Evolutionary conservation across 2,888 invertebrate species (phyloP).

Genomic region (Apantesis nais): DNA sequence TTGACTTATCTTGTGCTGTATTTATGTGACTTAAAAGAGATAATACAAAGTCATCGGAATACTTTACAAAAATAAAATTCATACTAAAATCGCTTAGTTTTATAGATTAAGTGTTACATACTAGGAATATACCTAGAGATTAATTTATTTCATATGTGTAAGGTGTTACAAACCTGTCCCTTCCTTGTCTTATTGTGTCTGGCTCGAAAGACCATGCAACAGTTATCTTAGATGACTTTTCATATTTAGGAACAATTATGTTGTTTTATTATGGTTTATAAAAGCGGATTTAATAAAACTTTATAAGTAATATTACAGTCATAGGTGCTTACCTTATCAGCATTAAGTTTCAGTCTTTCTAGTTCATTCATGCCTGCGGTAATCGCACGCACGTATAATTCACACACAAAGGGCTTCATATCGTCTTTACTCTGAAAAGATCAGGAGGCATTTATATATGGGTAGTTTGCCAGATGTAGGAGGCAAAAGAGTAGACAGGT

Average conservation of each 20-base stretch:
- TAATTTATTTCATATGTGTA: background rate
- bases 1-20: background rate
- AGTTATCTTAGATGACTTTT: background rate
- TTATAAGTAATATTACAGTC: background rate
- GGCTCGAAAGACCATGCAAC: background rate
- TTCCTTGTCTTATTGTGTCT: background rate
- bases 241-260: background rate
- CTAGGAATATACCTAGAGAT: background rate
- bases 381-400: constrained; percentile 90
- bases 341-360: constrained; percentile 87
- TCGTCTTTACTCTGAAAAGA: constrained; percentile 81
- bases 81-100: too few relatives aligned
- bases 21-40: background rate
- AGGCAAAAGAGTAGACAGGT: too few relatives aligned
- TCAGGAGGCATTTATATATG: background rate
- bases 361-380: constrained; percentile 91
- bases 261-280: background rate
- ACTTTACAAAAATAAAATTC: background rate
- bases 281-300: background rate
- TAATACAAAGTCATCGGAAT: background rate
- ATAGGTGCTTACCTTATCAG: constrained; percentile 71
- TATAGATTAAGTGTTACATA: background rate
- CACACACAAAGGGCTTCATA: constrained; percentile 88
- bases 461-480: too few relatives aligned
- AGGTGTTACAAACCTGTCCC: background rate